Base-by-base conservation (phyloP, 2,888 invertebrate genomes). In the Hirtodrosophila alboralis region DNA sequence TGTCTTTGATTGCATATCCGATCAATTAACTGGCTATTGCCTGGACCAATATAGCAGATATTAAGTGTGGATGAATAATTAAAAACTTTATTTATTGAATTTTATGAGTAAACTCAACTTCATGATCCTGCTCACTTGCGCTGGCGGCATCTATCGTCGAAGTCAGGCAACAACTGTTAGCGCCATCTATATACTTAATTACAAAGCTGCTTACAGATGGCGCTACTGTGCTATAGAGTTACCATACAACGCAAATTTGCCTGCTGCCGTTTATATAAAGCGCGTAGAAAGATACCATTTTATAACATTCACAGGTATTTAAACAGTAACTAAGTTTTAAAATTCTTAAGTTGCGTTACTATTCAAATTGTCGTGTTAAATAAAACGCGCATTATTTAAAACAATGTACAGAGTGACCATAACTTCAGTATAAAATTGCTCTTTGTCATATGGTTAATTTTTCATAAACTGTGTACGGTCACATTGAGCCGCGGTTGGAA, bases 1-100 rank as follows among this genome's bases (percentile, higher is more conserved):
- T 89, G 94, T 95, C 49, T 95, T 95, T 88, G 95, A 95, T 87
- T 95, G 95, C 87, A 94, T 95, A 71, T 95, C 95, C 4, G 95
- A 95, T 89, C 93, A 94, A 85, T 95, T 95, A 77, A 95, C 94
- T 33, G 93, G 94, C 72, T 94, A 94, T 88, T 95, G 95, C 84
- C 93, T 94, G 61, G 88, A 90, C 67, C 80, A 90, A 40, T 89
- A 85, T 65, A 87, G 79, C 45, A 66, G 61, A 60, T 70, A 86
- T 59, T 86, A 65, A 37, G 5, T 23, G 5, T 1, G 3, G 7
- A n/a, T 12, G 14, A 18, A 18, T 1, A 37, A 45, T 14, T 26
- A 43, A 41, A 12, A 30, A n/a, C 1, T n/a, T 0, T 23, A 23
- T 16, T 34, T 44, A 23, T 41, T 31, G 1, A 12, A 21, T 23